A percentile compares a stretch with the other conserved stretches of the same genome.
Conservation (phyloP, 2,888 invertebrate genomes). For the Lordiphosa fenestrarum region DNA sequence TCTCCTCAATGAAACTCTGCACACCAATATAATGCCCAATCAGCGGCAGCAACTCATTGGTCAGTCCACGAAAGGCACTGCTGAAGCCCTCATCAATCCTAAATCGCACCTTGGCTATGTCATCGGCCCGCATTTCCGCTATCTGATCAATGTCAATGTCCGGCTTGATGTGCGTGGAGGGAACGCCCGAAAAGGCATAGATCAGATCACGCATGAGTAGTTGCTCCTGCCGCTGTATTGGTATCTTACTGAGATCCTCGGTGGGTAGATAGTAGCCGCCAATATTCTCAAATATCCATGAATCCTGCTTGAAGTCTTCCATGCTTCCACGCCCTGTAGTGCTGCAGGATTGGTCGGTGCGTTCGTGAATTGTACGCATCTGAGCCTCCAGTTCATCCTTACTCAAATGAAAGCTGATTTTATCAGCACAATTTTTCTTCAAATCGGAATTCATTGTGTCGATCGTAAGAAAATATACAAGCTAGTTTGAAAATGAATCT, state of each 20-base stretch:
- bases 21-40: slow-evolving; percentile 50
- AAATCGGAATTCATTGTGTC: not conserved
- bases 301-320: slow-evolving; percentile 13
- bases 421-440: slow-evolving; percentile 11
- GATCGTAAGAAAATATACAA: no score
- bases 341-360: not conserved
- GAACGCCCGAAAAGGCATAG: slow-evolving; percentile 60
- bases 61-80: slow-evolving; percentile 39
- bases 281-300: slow-evolving; percentile 49
- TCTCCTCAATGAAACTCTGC: slow-evolving; percentile 54
- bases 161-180: slow-evolving; percentile 43
- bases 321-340: not conserved
- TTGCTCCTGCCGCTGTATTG: slow-evolving; percentile 40
- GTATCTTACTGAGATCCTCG: slow-evolving; percentile 40
- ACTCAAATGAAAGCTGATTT: slow-evolving; percentile 20
- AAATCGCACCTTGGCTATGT: slow-evolving; percentile 46
- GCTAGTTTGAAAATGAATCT: no score
- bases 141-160: slow-evolving; percentile 36
- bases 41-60: slow-evolving; percentile 45
- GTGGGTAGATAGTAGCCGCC: slow-evolving; percentile 50
- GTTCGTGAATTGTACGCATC: slow-evolving; percentile 15
- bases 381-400: slow-evolving; percentile 23
- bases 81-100: slow-evolving; percentile 48
- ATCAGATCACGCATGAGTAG: slow-evolving; percentile 51
- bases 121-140: slow-evolving; percentile 17